Base-by-base conservation (phyloP, 2,797 vertebrate species). In the Hipposideros larvatus region DNA sequence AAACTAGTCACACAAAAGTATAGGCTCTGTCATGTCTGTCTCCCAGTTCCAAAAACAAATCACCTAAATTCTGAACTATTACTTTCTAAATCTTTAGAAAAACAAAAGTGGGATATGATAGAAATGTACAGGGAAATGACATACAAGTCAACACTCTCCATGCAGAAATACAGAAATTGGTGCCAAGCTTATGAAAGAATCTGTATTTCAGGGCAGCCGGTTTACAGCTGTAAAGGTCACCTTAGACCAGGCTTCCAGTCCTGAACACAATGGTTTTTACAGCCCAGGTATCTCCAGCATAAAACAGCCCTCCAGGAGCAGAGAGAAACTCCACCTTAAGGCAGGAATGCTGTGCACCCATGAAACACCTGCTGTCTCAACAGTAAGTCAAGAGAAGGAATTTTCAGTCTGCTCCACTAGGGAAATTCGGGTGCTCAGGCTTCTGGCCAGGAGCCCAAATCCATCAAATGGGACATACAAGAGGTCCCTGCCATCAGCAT, bases 391-490 rank as follows among this genome's bases (percentile, higher is more conserved):
- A 73, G 7, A 73, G 21, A 82, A 92, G 24, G n/a, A 93, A 73
- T 48, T 75, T 84, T 87, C 82, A 87, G 14, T 71, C 11, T 1
- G 7, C n/a, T 73, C 74, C 41, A n/a, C 4, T 22, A 55, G 37
- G 57, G 37, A 85, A 48, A 85, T 87, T 71, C 82, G 90, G 34
- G 79, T 89, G 31, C n/a, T 95, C 59, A 19, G 41, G 68, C n/a
- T 79, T 87, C 79, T 74, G 83, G 34, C 19, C 34, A 73, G 19
- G 18, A 89, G n/a, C 51, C 43, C 61, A 93, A 59, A 70, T 53
- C 34, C 66, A 63, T 84, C 84, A 66, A 8, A 83, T 34, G 48
- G 31, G 57, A 86, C 46, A 51, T 87, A 80, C 6, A 16, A 19
- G 1, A 96, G 19, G n/a, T 21, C 31, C 46, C 19, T 79, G 22